Base-by-base conservation (phyloP, 2,797 vertebrate genomes). In the Pogoniulus pusillus region DNA sequence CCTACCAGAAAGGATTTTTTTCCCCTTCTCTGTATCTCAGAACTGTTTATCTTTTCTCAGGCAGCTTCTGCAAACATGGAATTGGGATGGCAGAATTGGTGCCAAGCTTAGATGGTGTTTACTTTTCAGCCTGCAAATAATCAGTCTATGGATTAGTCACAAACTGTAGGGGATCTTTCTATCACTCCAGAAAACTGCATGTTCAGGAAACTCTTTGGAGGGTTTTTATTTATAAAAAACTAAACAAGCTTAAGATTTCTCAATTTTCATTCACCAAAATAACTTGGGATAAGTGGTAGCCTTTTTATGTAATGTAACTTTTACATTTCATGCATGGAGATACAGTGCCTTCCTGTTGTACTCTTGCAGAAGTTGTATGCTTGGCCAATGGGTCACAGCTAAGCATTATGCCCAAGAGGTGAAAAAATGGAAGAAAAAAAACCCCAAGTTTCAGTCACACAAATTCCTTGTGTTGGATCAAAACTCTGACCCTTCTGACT, bases 31-130 rank as follows among this genome's bases (percentile, higher is more conserved):
- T 91, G 4, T 49, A 49, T 90, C 77, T 92, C 60, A 84, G 49
- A 18, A 76, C 78, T 96, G 89, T 97, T 97, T 97, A 96, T 92
- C 80, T 97, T 96, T 96, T 91, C 78, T 95, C 85, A 95, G 87
- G 73, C 79, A 95, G 63, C 59, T 96, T 96, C 90, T 96, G 87
- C 92, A 97, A 97, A 97, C 93, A 95, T 47, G 65, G 87, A 95
- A 72, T 82, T 86, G 66, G 17, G 47, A 64, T 87, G 75, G 94
- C 59, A 93, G 72, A 81, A 92, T 34, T 62, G 47, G 32, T 90
- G 89, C 85, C 80, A 91, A 90, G 82, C 26, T 66, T 41, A 71
- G 71, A 34, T 6, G 93, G 68, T 95, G 93, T 94, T 96, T 97
- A 96, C 81, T 91, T 95, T 74, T 89, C 47, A 18, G 58, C 84